Evolutionary conservation across 2,888 invertebrate genomes (phyloP), one percentile per base, ranked within the genome.

Genomic region (Eupithecia vulgata): DNA sequence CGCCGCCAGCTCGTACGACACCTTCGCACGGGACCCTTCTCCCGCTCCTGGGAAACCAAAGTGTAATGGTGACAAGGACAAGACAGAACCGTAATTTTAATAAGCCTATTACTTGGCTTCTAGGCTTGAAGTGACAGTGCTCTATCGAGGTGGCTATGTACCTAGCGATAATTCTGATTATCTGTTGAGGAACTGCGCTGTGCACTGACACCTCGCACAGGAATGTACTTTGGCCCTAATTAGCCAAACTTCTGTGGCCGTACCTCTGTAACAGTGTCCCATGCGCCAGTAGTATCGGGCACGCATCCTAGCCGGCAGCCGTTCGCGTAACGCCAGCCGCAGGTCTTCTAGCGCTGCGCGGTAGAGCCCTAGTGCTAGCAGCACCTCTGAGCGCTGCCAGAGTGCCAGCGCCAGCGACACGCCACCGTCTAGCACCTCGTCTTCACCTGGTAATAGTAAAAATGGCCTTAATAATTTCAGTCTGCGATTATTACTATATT

Each of bases 201-300:
- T n/a, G n/a, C 48, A n/a, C 48, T 48, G 8, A 6, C 10, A 45
- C 1, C 45, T 45, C 45, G 17, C 17, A 6, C 5, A 17, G 17
- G 2, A 45, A 17, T 45, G 45, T 2, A 48, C n/a, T 8, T 21
- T 10, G 45, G 7, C n/a, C n/a, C 8, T 25, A 13, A 34, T 8
- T 7, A 34, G 34, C 15, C 17, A 34, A 37, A 12, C 34, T 35
- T 1, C 37, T 17, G 35, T 62, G 21, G 1, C 12, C 10, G 21
- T 40, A 65, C 64, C 64, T 65, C 13, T 65, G 25, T 65, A 97
- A 76, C 97, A 96, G 71, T 96, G 95, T 0, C 96, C 96, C 95
- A 97, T 96, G 79, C 96, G 93, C 90, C 96, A 95, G 83, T 96
- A 97, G 77, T 97, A 96, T 74, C 96, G 95, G 0, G 95, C 94